Conservation (phyloP, 1,140 invertebrate species). For the Mamestra configurata region DNA sequence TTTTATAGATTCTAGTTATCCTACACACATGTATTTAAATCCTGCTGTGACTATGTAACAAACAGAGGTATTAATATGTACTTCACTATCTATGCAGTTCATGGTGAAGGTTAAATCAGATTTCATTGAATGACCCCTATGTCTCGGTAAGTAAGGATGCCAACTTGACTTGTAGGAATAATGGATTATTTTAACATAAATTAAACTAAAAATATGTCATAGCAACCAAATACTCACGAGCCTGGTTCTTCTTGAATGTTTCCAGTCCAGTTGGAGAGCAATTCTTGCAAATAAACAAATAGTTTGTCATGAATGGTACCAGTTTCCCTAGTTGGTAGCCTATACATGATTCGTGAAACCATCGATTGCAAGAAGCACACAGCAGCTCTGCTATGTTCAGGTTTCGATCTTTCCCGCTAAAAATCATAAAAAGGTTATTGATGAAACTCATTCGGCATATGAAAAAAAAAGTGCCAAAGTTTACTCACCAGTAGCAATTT, state of each 20-base stretch:
- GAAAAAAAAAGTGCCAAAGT: not conserved
- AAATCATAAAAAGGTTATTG: constrained; percentile 67
- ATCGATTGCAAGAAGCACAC: constrained; percentile 96
- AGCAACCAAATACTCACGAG: constrained; percentile 90
- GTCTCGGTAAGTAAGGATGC: too few relatives aligned
- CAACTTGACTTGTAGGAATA: not conserved
- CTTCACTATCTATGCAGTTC: not conserved
- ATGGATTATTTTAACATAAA: not conserved
- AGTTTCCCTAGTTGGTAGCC: constrained; percentile 96
- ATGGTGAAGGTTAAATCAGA: not conserved
- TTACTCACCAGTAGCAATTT: constrained; percentile 79
- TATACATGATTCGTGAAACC: constrained; percentile 98
- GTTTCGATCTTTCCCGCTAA: constrained; percentile 97
- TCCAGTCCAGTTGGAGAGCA: constrained; percentile 97
- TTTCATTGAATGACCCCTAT: not conserved
- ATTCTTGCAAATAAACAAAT: constrained; percentile 98
- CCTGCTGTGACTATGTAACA: too few relatives aligned
- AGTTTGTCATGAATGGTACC: constrained; percentile 98
- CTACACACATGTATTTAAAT: too few relatives aligned
- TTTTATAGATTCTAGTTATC: too few relatives aligned
- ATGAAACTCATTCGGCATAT: constrained; percentile 18
- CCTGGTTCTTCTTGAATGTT: constrained; percentile 96
- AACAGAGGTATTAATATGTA: too few relatives aligned
- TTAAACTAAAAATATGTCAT: not conserved
- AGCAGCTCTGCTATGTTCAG: constrained; percentile 96